Percentiles rank a stretch among this genome's conserved stretches.
Evolutionary conservation across 2,888 invertebrate genomes (phyloP).

Genomic region (Andrena dorsata): DNA sequence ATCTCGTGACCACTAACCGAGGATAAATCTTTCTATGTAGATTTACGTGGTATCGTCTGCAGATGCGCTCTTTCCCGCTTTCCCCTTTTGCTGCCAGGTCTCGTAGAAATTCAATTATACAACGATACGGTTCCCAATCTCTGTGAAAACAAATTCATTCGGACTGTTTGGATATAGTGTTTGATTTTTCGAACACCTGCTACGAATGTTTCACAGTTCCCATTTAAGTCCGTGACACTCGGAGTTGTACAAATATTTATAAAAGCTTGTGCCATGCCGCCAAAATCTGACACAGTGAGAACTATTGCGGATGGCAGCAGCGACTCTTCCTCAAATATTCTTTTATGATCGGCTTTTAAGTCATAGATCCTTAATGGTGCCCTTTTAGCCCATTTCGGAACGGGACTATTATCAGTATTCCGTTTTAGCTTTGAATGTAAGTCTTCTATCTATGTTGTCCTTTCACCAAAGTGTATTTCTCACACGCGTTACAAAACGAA

Average conservation of each 20-base stretch:
- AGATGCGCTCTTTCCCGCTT: background rate
- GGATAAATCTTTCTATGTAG: too few relatives aligned
- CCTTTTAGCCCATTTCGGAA: too few relatives aligned
- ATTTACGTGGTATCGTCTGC: background rate
- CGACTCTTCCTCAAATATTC: background rate
- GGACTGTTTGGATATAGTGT: background rate
- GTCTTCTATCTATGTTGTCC: too few relatives aligned
- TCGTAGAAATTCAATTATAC: background rate
- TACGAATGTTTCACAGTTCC: background rate
- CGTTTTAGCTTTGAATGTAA: too few relatives aligned
- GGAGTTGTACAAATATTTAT: background rate
- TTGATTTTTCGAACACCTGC: background rate
- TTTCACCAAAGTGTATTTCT: too few relatives aligned
- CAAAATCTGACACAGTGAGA: background rate
- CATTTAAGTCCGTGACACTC: background rate
- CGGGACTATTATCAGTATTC: too few relatives aligned
- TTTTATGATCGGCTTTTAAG: background rate
- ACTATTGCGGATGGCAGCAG: background rate
- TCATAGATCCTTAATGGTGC: too few relatives aligned
- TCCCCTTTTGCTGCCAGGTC: background rate
- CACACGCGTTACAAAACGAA: too few relatives aligned
- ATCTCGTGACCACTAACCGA: background rate
- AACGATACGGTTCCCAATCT: background rate
- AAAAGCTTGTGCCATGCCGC: background rate
- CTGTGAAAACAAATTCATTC: background rate